Base-by-base conservation (phyloP, 2,797 vertebrate genomes). In the Mastacembelus armatus region DNA sequence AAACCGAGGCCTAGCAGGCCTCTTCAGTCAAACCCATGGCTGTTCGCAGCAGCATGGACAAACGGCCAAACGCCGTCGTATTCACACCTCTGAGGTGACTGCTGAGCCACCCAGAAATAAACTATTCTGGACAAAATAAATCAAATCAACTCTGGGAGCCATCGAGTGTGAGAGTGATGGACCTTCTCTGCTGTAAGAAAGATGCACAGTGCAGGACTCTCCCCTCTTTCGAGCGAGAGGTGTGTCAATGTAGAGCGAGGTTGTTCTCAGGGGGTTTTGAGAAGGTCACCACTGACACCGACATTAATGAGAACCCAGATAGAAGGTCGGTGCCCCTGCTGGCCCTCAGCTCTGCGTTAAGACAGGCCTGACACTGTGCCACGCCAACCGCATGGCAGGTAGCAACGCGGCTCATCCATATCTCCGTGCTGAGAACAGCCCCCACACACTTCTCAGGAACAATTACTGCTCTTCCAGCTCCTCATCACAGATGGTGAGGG, bases 391-490 rank as follows among this genome's bases (percentile, higher is more conserved):
- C 51, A 45, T 70, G 77, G 79, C 77, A 74, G 81, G 64, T 29
- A 69, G 56, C 75, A 51, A 59, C 10, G 39, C 33, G 4, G 71
- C 71, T 80, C 61, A 44, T 77, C 81, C 78, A 55, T 52, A 48
- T 69, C 78, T 61, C 21, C 7, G 2, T 4, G 63, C 66, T 24
- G 77, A 77, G 59, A 71, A 44, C 67, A 69, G 44, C 71, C 74
- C 66, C 72, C 78, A 60, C 74, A 67, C 78, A 65, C 74, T 71
- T 81, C 81, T 84, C 83, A 84, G 83, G 69, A 66, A 84, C 84
- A 87, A 87, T 89, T 85, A 85, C 79, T 39, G 69, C 74, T 85
- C 87, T 55, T 83, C 76, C 77, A 55, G 81, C 80, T 83, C 78
- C 77, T 85, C 85, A 67, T 78, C 79, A 80, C 86, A 87, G 86